Evolutionary conservation across 2,113 vertebrate species (phyloP), one percentile per base, ranked within the genome.

Genomic region (rabbit (Oryctolagus cuniculus)): DNA sequence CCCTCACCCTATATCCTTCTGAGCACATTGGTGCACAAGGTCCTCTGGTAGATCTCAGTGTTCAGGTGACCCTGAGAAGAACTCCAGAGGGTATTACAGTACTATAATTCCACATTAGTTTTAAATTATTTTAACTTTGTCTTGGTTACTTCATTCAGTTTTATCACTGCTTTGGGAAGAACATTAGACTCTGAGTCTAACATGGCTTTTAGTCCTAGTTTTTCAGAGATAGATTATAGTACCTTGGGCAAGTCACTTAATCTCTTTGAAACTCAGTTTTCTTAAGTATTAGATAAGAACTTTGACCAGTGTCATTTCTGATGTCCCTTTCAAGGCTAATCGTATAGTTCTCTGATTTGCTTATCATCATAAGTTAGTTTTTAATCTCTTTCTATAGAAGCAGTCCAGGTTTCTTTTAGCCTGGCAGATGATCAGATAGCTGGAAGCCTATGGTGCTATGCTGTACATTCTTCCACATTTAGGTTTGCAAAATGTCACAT

Each of bases 211-310:
- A 49, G 44, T 90, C 38, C 24, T 64, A 36, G 29, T 64, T 90
- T 87, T 94, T 90, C 12, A 92, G 17, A 92, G 74, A 55, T 82
- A 64, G 12, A n/a, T 93, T 91, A 36, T 73, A 6, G 89, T 85
- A 86, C 90, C 51, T 80, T 94, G 53, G 66, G 86, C 67, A 95
- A 95, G 31, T 93, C 70, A 61, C 34, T 89, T 95, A 96, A 81
- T 86, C 74, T 79, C 27, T 93, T 21, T 90, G 27, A 90, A 87
- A 83, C 36, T 89, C 25, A 90, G 1, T 89, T 94, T 95, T 93
- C 79, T 88, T 90, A 94, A 87, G 34, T 94, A 9, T 58, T 80
- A 91, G 86, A 67, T 95, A 86, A 91, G 78, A 94, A 87, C 77
- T 77, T 91, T 92, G 61, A 82, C 81, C 6, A 6, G 9, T 73